Conservation (phyloP, 1,140 invertebrate species). For the Drosophila athabasca region DNA sequence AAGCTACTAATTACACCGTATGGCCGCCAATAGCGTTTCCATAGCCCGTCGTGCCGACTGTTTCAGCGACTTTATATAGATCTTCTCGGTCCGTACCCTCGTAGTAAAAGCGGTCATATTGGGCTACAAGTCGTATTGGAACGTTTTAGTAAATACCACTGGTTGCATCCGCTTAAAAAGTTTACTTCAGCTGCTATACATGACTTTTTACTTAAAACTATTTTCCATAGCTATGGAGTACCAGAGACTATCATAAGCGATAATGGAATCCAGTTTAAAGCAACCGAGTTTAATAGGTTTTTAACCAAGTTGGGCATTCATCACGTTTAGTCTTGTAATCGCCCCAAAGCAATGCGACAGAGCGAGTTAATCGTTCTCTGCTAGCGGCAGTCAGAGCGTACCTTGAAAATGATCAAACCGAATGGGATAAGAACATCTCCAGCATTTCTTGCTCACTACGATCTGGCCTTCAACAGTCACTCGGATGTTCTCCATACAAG, state of each 20-base stretch:
- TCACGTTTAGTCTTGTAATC: background rate
- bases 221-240: slow-evolving; percentile 21
- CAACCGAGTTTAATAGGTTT: background rate
- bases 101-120: background rate
- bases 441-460: slow-evolving; percentile 1
- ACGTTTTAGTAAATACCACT: background rate
- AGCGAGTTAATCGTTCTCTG: background rate
- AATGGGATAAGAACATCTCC: slow-evolving; percentile 10
- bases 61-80: too few relatives aligned
- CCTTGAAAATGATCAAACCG: slow-evolving; percentile 4
- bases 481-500: background rate
- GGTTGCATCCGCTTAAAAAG: background rate
- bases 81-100: too few relatives aligned
- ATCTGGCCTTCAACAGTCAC: background rate
- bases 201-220: too few relatives aligned
- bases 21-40: background rate
- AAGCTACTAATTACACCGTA: background rate
- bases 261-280: slow-evolving; percentile 15
- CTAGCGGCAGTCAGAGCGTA: slow-evolving; percentile 9
- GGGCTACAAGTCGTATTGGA: background rate
- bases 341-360: background rate
- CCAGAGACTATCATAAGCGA: slow-evolving; percentile 21
- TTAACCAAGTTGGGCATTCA: background rate
- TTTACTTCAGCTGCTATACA: background rate
- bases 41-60: too few relatives aligned